Percentiles rank a stretch among this genome's conserved stretches.
phyloP scores from a whole-genome alignment of 2,888 invertebrate species.

The Drosophila dives region DNA sequence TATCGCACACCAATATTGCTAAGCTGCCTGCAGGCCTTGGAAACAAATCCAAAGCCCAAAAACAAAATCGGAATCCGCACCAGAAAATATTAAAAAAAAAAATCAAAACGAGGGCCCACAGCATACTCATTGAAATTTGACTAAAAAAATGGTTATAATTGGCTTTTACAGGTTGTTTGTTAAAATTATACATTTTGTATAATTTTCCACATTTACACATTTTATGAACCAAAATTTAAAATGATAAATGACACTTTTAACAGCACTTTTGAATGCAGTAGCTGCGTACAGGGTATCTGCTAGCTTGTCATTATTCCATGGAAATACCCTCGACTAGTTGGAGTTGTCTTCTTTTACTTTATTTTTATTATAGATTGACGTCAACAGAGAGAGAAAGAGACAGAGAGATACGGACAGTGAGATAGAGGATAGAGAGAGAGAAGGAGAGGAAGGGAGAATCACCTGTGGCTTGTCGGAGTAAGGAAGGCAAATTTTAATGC shows the following conservation, averaged over 20 bases:
- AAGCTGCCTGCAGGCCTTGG: neutral
- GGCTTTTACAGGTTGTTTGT: neutral
- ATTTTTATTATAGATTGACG: constrained; percentile 2
- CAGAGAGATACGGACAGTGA: neutral
- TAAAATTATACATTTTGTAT: neutral
- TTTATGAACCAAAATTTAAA: neutral
- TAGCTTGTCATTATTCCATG: neutral
- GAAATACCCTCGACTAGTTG: neutral
- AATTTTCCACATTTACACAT: neutral
- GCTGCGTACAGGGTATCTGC: neutral
- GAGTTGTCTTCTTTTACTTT: constrained; percentile 24
- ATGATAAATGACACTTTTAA: neutral
- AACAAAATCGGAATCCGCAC: neutral
- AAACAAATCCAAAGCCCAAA: neutral
- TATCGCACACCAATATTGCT: neutral
- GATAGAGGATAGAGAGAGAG: neutral
- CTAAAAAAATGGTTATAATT: neutral
- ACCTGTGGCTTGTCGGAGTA: constrained; percentile 65
- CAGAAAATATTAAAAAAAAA: neutral
- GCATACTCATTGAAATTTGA: neutral
- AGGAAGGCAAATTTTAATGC: constrained; percentile 78
- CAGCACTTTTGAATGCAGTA: rapidly evolving
- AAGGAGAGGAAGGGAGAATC: neutral
- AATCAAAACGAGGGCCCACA: neutral
- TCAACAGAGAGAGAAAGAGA: neutral